phyloP scores from a whole-genome alignment of 2,113 vertebrate genomes.

The Sakesphorus luctuosus region DNA sequence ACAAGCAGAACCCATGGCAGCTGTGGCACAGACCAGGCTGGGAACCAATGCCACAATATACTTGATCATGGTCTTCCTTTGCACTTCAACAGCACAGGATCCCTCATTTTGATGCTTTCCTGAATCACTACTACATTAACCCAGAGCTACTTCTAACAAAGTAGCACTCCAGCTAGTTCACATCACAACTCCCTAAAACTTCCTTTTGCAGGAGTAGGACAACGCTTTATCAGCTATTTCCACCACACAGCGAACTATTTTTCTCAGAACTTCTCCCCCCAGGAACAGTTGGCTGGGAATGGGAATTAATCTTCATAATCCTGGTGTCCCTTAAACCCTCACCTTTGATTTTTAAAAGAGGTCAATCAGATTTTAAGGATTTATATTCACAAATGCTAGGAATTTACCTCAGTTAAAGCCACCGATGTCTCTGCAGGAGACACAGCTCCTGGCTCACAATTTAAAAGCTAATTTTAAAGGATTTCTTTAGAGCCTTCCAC shows the following conservation, averaged over 20 bases:
- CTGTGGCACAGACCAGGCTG: neutral
- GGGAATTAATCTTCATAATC: conserved; percentile 71
- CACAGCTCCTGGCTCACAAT: neutral
- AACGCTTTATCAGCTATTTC: neutral
- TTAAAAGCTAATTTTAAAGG: conserved; percentile 24
- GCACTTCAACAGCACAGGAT: neutral
- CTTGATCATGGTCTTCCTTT: neutral
- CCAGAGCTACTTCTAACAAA: neutral
- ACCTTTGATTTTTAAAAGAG: conserved; percentile 63
- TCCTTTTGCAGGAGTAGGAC: neutral
- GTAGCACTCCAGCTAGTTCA: neutral
- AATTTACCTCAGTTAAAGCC: conserved; percentile 42
- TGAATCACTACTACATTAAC: neutral
- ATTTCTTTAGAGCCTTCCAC: neutral
- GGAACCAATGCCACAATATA: neutral
- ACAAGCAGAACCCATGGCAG: neutral
- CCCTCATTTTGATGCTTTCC: neutral
- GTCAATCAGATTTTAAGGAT: conserved; percentile 53
- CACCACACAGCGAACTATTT: conserved; percentile 7
- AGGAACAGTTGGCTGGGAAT: conserved; percentile 46
- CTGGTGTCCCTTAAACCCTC: conserved; percentile 47
- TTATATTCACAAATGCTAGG: conserved; percentile 54
- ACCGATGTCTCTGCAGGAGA: neutral
- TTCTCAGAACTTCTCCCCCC: conserved; percentile 16
- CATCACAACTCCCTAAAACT: neutral